phyloP scores from a whole-genome alignment of 1,140 invertebrate species.

The Ceratosolen solmsi region DNA sequence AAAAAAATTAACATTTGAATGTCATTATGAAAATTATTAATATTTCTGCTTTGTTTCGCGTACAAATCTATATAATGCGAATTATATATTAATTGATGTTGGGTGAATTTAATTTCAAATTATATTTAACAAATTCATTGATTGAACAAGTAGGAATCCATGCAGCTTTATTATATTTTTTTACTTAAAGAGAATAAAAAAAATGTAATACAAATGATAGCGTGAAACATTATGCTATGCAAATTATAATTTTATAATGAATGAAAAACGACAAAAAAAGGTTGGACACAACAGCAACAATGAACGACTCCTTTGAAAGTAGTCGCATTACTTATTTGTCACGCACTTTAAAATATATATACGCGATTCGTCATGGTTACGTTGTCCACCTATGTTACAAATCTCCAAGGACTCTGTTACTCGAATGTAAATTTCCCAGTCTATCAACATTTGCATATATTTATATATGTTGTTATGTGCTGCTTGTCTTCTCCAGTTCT shows the following conservation, averaged over 20 bases:
- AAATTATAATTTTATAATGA: slow-evolving; percentile 36
- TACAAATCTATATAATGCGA: too few relatives aligned
- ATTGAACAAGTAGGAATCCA: too few relatives aligned
- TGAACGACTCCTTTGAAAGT: slow-evolving; percentile 24
- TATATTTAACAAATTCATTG: too few relatives aligned
- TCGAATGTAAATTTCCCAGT: slow-evolving; percentile 21
- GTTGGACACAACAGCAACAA: not conserved
- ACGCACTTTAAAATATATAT: slow-evolving; percentile 33
- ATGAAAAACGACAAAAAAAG: not conserved
- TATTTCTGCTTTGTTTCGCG: too few relatives aligned
- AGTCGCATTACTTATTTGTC: not conserved
- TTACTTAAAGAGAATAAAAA: too few relatives aligned
- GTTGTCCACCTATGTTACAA: not conserved
- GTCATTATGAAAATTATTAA: too few relatives aligned
- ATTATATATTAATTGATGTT: too few relatives aligned
- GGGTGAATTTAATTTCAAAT: too few relatives aligned
- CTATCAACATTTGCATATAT: slow-evolving; percentile 23
- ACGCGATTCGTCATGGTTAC: not conserved
- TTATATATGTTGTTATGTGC: too few relatives aligned
- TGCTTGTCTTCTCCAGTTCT: not conserved
- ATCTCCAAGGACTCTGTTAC: not conserved
- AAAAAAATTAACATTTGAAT: too few relatives aligned
- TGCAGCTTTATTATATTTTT: too few relatives aligned
- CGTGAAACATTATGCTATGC: slow-evolving; percentile 11
- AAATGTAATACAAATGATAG: not conserved